Evolutionary conservation across 2,113 vertebrate genomes (phyloP), one percentile per base, ranked within the genome.

Genomic region (Pelobates fuscus): DNA sequence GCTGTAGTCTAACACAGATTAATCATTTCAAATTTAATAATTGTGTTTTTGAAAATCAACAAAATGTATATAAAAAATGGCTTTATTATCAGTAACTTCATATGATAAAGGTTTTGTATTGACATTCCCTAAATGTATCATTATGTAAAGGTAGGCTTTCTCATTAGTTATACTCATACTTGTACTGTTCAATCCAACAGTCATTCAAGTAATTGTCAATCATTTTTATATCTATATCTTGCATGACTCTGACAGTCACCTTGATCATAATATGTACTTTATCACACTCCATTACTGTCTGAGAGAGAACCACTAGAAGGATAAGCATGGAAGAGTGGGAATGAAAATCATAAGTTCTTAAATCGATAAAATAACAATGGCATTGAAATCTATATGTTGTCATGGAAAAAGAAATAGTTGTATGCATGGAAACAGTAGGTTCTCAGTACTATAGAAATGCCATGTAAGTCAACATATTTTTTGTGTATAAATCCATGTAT

Each of bases 181-280:
- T 70, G 25, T 70, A 60, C 55, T 30, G 58, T 61, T 25, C 69
- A 62, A 25, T 58, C n/a, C n/a, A n/a, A 62, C 37, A 71, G 69
- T 49, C 62, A 44, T 21, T 41, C 67, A 59, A 59, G 54, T 71
- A 71, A 71, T 60, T 60, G 61, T 20, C 26, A 49, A 27, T 32
- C 59, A 63, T 37, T 32, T 62, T 63, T 72, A 54, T 72, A 52
- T 62, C 70, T 63, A 52, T 72, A 25, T 57, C n/a, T 54, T 72
- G 49, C 25, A 71, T 72, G 59, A 63, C 43, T 54, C 21, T 63
- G 44, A 72, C 44, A 72, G 59, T 52, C 26, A 61, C n/a, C 27
- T 63, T 72, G 43, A 72, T 62, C 63, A 62, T 27, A 63, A 54
- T 58, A 32, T 52, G 32, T 54, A 72, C 63, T 63, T 63, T 30